Evolutionary conservation across 2,888 invertebrate genomes (phyloP).

Genomic region (Ceramica pisi): DNA sequence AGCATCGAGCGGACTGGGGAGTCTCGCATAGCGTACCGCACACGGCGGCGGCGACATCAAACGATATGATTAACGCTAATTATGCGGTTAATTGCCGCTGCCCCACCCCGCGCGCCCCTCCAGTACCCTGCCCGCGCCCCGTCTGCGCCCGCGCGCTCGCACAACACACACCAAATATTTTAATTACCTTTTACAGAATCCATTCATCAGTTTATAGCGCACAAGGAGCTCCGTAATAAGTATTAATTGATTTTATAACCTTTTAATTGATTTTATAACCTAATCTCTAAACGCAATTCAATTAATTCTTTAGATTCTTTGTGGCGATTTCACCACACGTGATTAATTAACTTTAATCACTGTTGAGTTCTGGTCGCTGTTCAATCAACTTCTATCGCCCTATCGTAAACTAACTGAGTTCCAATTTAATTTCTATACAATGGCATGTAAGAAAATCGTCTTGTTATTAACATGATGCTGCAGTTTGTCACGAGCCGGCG

Average conservation of each 20-base stretch:
- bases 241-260: constrained; percentile 48
- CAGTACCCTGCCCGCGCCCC: constrained; percentile 26
- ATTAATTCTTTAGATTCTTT: constrained; percentile 34
- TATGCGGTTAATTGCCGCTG: constrained; percentile 62
- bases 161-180: constrained; percentile 57
- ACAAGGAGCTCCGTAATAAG: constrained; percentile 30
- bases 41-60: constrained; percentile 64
- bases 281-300: constrained; percentile 20
- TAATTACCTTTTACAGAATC: constrained; percentile 61
- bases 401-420: neutral
- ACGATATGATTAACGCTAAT: constrained; percentile 65
- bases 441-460: too few species aligned
- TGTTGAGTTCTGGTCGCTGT: neutral
- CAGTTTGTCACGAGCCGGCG: constrained; percentile 8
- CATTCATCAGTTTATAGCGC: constrained; percentile 47
- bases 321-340: constrained; percentile 8
- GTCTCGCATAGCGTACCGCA: constrained; percentile 50
- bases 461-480: neutral
- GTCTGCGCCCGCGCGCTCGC: constrained; percentile 10
- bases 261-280: constrained; percentile 55
- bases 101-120: neutral
- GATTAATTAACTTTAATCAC: constrained; percentile 27
- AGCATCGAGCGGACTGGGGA: neutral
- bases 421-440: too few species aligned
- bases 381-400: neutral